Evolutionary conservation across 2,113 vertebrate genomes (phyloP).

Genomic region (Pluvialis apricaria): DNA sequence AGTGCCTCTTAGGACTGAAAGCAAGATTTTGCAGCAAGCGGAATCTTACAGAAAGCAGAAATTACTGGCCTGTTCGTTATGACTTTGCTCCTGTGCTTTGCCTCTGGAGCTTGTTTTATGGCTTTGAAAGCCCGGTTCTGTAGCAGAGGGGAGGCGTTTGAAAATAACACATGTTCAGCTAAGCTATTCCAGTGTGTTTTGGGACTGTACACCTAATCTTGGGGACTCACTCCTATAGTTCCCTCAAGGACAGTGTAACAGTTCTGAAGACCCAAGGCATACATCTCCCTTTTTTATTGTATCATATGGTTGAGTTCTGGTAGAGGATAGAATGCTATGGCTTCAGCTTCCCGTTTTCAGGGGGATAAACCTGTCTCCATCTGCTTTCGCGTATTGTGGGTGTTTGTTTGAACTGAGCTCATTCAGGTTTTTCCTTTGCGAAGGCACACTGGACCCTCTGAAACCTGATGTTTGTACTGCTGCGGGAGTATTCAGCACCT

Average conservation of each 20-base stretch:
- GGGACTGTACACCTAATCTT: background rate
- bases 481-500: background rate
- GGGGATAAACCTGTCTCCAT: background rate
- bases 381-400: background rate
- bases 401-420: background rate
- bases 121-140: background rate
- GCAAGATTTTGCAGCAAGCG: background rate
- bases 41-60: conserved; percentile 24
- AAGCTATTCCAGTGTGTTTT: background rate
- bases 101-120: conserved; percentile 25
- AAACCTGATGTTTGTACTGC: background rate
- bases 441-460: background rate
- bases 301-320: background rate
- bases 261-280: background rate
- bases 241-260: background rate
- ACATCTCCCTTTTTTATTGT: background rate
- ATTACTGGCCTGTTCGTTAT: conserved; percentile 17
- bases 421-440: background rate
- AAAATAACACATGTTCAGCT: conserved; percentile 27
- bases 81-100: conserved; percentile 14
- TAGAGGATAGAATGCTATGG: background rate
- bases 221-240: background rate
- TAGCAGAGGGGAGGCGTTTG: background rate
- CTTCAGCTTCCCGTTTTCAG: background rate
- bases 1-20: conserved; percentile 28